These are phyloP conservation scores for Arvicanthis niloticus DNA, from an alignment of 2,113 vertebrate genomes.

Conservation along the genomic window DNA sequence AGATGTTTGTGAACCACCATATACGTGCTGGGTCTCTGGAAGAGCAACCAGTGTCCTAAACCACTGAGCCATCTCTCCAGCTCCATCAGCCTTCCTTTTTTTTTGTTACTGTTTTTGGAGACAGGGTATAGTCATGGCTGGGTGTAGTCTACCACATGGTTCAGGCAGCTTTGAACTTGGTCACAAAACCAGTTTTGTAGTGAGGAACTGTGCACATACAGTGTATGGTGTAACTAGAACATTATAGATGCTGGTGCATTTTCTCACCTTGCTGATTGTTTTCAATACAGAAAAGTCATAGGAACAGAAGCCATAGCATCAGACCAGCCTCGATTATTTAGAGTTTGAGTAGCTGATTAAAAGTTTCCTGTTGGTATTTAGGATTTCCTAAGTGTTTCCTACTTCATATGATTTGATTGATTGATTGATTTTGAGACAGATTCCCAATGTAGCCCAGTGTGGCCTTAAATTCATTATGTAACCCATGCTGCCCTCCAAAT, in stretches of 20 bases:
- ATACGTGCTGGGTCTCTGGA: not conserved
- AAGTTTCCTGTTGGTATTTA: constrained; percentile 27
- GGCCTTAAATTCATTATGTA: not conserved
- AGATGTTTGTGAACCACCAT: not conserved
- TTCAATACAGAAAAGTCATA: constrained; percentile 26
- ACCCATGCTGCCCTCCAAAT: not conserved
- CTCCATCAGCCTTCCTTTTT: not conserved
- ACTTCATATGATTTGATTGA: not conserved
- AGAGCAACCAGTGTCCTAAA: not conserved
- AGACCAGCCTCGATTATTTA: not conserved
- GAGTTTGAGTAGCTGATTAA: not conserved
- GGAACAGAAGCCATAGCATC: not conserved
- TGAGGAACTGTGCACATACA: not conserved
- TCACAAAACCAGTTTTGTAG: not conserved
- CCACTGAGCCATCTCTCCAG: not conserved
- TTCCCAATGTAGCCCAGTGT: not conserved
- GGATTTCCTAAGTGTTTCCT: not conserved
- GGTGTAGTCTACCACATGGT: not conserved
- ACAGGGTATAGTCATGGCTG: no score
- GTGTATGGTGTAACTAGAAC: not conserved
- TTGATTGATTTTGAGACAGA: not conserved
- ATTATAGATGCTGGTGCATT: not conserved
- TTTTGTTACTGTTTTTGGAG: not conserved
- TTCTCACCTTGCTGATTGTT: not conserved
- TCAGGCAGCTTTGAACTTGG: not conserved